These are phyloP conservation scores for Ctenodactylus gundi DNA, from an alignment of 2,113 vertebrate genomes.

Conservation along the genomic window DNA sequence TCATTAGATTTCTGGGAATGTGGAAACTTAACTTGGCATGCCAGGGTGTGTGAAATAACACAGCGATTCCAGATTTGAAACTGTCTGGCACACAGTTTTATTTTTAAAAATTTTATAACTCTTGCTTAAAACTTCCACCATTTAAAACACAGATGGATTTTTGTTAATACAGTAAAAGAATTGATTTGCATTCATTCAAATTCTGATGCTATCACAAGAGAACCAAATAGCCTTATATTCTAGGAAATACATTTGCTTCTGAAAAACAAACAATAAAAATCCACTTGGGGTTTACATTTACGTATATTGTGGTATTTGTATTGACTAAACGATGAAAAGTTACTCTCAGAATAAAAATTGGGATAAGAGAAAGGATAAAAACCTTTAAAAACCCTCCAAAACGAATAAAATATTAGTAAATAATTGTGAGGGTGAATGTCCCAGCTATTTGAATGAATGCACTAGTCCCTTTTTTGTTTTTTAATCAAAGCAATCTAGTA, in stretches of 20 bases:
- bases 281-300: background rate
- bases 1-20: constrained; percentile 56
- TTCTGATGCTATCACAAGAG: background rate
- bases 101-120: constrained; percentile 57
- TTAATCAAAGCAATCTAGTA: background rate
- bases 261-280: constrained; percentile 4
- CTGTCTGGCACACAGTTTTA: constrained; percentile 64
- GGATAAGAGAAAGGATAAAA: background rate
- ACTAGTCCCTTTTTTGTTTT: background rate
- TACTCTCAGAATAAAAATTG: background rate
- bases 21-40: constrained; percentile 63
- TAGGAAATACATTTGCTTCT: constrained; percentile 33
- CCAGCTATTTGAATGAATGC: background rate
- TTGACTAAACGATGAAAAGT: background rate
- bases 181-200: constrained; percentile 26
- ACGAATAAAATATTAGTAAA: background rate
- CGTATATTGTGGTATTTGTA: background rate
- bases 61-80: constrained; percentile 52
- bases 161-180: background rate
- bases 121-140: constrained; percentile 43
- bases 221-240: constrained; percentile 33
- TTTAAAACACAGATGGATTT: background rate
- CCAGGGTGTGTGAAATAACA: constrained; percentile 58
- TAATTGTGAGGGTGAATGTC: background rate
- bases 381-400: background rate